phyloP scores from a whole-genome alignment of 1,140 invertebrate species.

The Monomorium pharaonis region DNA sequence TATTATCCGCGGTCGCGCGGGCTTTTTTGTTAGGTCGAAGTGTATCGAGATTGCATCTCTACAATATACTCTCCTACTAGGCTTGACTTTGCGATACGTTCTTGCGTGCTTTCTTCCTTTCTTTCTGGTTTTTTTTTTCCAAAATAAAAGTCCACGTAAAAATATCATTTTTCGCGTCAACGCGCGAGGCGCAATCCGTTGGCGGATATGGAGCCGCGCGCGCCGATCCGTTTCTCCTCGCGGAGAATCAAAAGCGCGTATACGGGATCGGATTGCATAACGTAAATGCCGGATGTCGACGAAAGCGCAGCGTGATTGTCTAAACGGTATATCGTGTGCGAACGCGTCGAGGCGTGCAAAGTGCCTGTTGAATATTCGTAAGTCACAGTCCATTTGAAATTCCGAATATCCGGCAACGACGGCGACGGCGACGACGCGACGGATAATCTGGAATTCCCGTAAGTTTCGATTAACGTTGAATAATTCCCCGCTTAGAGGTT shows the following conservation, averaged over 20 bases:
- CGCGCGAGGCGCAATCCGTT: not conserved
- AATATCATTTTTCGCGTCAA: slow-evolving; percentile 8
- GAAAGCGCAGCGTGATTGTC: slow-evolving; percentile 17
- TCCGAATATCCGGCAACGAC: slow-evolving; percentile 57
- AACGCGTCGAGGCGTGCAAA: slow-evolving; percentile 22
- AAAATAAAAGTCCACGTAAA: slow-evolving; percentile 36
- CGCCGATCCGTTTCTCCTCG: not conserved
- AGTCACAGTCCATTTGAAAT: slow-evolving; percentile 65
- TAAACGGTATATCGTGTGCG: slow-evolving; percentile 21
- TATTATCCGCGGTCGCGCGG: slow-evolving; percentile 58
- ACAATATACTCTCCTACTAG: not conserved
- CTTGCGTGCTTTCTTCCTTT: not conserved
- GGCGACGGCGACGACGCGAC: not conserved
- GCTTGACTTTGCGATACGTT: slow-evolving; percentile 27
- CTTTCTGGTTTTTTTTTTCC: not conserved
- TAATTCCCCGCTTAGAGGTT: slow-evolving; percentile 22
- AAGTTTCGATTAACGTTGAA: slow-evolving; percentile 58
- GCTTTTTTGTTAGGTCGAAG: slow-evolving; percentile 27
- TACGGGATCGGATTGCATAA: slow-evolving; percentile 13
- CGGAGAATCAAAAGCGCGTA: not conserved
- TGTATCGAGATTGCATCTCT: slow-evolving; percentile 44
- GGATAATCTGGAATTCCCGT: slow-evolving; percentile 55
- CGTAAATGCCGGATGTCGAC: slow-evolving; percentile 27
- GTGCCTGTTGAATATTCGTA: slow-evolving; percentile 62
- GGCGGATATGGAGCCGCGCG: not conserved